Conservation (phyloP, 2,797 vertebrate species). For the Otolemur crassicaudatus region DNA sequence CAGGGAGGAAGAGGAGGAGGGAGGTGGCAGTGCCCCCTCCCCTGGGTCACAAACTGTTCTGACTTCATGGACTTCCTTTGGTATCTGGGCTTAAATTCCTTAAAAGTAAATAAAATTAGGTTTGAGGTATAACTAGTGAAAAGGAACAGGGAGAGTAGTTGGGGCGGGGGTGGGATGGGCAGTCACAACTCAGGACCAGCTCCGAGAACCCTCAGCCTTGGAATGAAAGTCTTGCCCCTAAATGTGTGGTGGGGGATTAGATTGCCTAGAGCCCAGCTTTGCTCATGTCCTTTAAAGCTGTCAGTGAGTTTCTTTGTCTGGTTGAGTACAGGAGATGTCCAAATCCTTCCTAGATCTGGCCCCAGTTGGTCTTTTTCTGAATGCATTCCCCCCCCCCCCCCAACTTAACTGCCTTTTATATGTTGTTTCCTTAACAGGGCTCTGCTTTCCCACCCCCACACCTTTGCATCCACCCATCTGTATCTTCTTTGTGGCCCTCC, state of each 20-base stretch:
- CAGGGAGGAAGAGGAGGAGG: background rate
- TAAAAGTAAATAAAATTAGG: background rate
- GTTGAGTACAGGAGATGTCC: background rate
- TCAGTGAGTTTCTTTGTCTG: background rate
- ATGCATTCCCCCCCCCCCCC: background rate
- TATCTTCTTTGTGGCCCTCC: background rate
- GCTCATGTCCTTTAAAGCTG: background rate
- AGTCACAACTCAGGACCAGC: too few relatives aligned
- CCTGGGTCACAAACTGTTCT: background rate
- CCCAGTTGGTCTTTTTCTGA: background rate
- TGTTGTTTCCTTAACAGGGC: background rate
- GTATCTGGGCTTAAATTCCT: constrained; percentile 22
- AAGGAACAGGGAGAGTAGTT: background rate
- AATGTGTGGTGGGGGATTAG: background rate
- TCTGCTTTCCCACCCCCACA: background rate
- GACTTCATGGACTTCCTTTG: background rate
- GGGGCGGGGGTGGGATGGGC: too few relatives aligned
- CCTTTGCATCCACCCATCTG: background rate
- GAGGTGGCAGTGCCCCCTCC: background rate
- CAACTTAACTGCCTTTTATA: background rate
- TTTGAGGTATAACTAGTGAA: constrained; percentile 26
- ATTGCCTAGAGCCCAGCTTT: background rate
- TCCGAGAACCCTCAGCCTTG: background rate
- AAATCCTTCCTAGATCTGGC: background rate
- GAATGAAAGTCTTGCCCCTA: background rate